These are phyloP conservation scores for Aphidius colemani DNA, from an alignment of 2,888 invertebrate species.

Conservation along the genomic window DNA sequence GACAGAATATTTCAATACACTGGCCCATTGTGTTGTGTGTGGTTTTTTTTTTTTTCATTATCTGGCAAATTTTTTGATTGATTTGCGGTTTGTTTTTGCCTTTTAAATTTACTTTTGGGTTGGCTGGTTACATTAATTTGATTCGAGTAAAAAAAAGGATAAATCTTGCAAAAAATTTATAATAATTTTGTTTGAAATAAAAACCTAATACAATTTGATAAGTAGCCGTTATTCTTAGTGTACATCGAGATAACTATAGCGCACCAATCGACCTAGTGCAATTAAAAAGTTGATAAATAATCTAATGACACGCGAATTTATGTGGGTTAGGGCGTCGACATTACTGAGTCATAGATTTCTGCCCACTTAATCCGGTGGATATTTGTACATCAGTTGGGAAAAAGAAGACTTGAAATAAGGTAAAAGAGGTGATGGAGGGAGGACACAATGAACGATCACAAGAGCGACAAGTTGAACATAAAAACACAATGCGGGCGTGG, in stretches of 20 bases:
- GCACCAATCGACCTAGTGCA: too few relatives aligned
- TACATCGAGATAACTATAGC: too few relatives aligned
- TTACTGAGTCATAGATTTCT: constrained; percentile 38
- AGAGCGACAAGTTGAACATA: constrained; percentile 50
- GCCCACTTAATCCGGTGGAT: constrained; percentile 51
- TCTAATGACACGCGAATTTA: constrained; percentile 47
- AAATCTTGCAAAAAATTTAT: too few relatives aligned
- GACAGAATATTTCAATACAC: too few relatives aligned
- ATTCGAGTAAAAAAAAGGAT: too few relatives aligned
- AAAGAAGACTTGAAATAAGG: constrained; percentile 28
- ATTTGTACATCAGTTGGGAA: constrained; percentile 27
- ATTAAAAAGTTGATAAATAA: constrained; percentile 29
- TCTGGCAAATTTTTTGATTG: background rate
- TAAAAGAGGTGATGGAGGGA: constrained; percentile 22
- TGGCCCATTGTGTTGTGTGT: too few relatives aligned
- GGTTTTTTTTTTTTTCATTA: background rate
- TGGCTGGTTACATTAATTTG: background rate
- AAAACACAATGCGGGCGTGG: constrained; percentile 55
- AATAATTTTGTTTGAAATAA: too few relatives aligned
- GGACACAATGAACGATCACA: constrained; percentile 45
- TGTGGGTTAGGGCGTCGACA: constrained; percentile 54
- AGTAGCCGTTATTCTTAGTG: too few relatives aligned
- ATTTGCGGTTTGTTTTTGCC: background rate
- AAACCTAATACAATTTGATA: too few relatives aligned
- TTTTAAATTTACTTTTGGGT: background rate